Conservation (phyloP, 1,140 invertebrate species). For the Idris sp. region DNA sequence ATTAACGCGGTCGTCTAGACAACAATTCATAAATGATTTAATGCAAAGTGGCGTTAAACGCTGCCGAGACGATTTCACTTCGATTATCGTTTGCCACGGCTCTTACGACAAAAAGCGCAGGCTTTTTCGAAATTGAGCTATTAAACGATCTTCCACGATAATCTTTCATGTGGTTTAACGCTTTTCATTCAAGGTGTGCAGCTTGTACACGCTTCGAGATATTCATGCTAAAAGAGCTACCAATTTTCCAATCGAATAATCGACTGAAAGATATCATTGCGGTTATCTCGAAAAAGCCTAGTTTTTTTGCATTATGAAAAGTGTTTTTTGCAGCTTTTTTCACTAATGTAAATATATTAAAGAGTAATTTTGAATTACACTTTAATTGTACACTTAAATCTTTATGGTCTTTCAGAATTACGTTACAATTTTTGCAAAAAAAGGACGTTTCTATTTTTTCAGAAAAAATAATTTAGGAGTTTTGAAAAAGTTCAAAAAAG, state of each 20-base stretch:
- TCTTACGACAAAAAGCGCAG: constrained; percentile 32
- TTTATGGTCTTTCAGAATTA: too few species aligned
- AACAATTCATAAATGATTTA: constrained; percentile 51
- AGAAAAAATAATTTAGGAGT: too few species aligned
- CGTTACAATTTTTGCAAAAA: too few species aligned
- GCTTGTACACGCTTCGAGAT: constrained; percentile 16
- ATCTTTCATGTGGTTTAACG: constrained; percentile 49
- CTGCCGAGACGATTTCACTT: constrained; percentile 25
- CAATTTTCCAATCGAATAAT: constrained; percentile 33
- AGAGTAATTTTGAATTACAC: too few species aligned
- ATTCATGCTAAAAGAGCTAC: constrained; percentile 32
- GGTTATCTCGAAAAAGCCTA: constrained; percentile 17
- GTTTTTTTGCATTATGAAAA: constrained; percentile 11
- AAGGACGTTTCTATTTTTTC: too few species aligned
- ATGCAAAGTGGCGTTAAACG: constrained; percentile 26
- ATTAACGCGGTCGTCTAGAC: constrained; percentile 41
- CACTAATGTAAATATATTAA: too few species aligned
- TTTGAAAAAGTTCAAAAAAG: too few species aligned
- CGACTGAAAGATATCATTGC: constrained; percentile 38
- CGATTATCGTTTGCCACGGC: constrained; percentile 49
- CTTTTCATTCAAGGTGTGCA: not conserved
- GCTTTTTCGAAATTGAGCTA: constrained; percentile 44
- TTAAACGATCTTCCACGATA: constrained; percentile 62
- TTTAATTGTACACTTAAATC: too few species aligned
- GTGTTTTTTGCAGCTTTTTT: too few species aligned